A percentile compares a stretch with the other conserved stretches of the same genome.
phyloP scores from a whole-genome alignment of 2,113 vertebrate species.

The Hylia prasina region DNA sequence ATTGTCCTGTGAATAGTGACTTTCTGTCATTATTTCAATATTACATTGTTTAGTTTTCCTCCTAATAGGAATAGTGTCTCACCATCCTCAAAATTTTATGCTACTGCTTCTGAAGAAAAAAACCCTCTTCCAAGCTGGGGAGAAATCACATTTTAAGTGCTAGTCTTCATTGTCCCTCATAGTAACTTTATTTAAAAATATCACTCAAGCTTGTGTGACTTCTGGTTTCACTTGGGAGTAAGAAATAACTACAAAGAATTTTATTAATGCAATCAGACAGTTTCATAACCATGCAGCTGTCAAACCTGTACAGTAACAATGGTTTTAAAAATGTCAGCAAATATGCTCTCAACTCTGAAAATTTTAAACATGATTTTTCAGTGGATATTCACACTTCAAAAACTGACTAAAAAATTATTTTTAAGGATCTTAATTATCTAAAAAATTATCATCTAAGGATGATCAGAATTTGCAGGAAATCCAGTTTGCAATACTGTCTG shows the following conservation, averaged over 20 bases:
- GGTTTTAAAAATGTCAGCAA: not conserved
- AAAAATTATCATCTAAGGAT: not conserved
- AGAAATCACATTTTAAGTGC: not conserved
- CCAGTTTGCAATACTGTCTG: not conserved
- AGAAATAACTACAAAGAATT: not conserved
- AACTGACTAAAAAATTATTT: not conserved
- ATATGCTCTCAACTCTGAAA: not conserved
- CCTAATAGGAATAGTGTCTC: not conserved
- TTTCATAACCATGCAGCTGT: not conserved
- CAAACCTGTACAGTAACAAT: not conserved
- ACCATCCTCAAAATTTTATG: not conserved
- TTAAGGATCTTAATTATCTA: not conserved
- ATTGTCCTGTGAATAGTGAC: not conserved
- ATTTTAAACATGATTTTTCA: not conserved
- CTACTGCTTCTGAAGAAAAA: not conserved
- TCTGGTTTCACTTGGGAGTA: not conserved
- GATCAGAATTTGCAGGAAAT: not conserved
- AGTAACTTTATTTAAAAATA: not conserved
- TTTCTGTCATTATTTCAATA: not conserved
- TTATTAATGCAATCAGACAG: not conserved
- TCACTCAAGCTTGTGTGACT: not conserved
- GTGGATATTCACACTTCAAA: not conserved
- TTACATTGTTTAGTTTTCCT: not conserved
- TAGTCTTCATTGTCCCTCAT: not conserved
- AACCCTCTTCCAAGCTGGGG: not conserved